Percentiles rank a stretch among this genome's conserved stretches.
These are phyloP conservation scores for Tachina grossa DNA, from an alignment of 2,888 invertebrate species.

Conservation along the genomic window DNA sequence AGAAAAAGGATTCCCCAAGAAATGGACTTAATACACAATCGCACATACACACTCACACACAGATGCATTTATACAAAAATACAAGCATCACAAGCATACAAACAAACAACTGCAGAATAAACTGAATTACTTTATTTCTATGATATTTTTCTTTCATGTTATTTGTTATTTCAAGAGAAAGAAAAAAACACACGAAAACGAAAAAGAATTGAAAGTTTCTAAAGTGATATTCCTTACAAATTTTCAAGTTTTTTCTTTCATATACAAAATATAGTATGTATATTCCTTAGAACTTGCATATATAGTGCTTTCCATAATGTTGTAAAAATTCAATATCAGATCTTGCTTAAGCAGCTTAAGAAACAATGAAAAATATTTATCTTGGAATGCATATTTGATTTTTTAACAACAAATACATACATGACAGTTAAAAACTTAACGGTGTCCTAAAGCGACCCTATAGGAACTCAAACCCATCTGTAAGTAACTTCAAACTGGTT, in stretches of 20 bases:
- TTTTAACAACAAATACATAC: too few relatives aligned
- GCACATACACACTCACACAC: constrained; percentile 7
- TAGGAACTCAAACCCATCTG: too few relatives aligned
- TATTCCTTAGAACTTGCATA: too few relatives aligned
- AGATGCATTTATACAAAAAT: background rate
- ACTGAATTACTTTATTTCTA: constrained; percentile 64
- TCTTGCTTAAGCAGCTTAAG: too few relatives aligned
- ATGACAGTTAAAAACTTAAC: too few relatives aligned
- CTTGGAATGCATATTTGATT: too few relatives aligned
- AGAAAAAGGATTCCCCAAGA: constrained; percentile 55
- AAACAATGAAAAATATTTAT: too few relatives aligned
- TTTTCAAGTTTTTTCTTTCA: constrained; percentile 1
- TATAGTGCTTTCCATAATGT: background rate
- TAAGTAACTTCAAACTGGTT: too few relatives aligned
- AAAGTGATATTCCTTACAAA: constrained; percentile 58
- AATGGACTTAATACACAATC: constrained; percentile 54
- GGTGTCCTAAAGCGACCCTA: too few relatives aligned
- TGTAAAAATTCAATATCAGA: background rate
- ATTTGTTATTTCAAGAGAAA: background rate
- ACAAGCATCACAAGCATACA: constrained; percentile 31
- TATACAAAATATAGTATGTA: background rate
- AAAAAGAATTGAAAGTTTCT: constrained; percentile 66
- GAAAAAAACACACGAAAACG: constrained; percentile 8
- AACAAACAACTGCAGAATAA: constrained; percentile 45
- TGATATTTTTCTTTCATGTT: background rate